Base-by-base conservation (phyloP, 2,797 vertebrate genomes). In the Tragopan temminckii region DNA sequence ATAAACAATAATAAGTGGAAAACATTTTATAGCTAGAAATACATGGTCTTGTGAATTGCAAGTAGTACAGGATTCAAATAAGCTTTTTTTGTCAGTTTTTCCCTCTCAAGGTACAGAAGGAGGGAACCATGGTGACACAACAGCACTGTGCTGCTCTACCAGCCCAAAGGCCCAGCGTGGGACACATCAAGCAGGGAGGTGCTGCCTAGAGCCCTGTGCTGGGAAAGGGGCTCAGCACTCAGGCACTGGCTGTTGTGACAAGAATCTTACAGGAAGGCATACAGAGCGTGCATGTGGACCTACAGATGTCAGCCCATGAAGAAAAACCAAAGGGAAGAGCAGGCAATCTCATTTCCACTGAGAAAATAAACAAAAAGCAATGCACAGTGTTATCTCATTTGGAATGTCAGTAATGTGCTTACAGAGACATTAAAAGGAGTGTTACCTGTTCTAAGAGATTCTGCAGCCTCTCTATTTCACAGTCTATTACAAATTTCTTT, bases 361-460 rank as follows among this genome's bases (percentile, higher is more conserved):
- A 74, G 36, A 86, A 93, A 76, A 89, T 8, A 87, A 87, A 85
- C 0, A 6, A 85, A 95, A 88, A 1, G 0, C 46, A 74, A 31
- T 14, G 61, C 42, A 82, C 33, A 85, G 62, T 3, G 20, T 33
- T 57, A 35, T 70, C 40, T 89, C 25, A 70, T 80, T 38, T 71
- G 45, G 35, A 71, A 67, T 87, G 72, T 66, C 48, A 57, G 46
- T 68, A 75, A 86, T 27, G 19, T 62, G 58, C 57, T 93, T 87
- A 79, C 17, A 76, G 38, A 59, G 67, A 92, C 19, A 83, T 93
- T 88, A 89, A 96, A 96, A 95, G 77, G 61, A 85, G 11, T 81
- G 89, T 98, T 98, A 99, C 99, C 99, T 99, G 99, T 96, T 99
- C 99, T 98, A 99, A 97, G 96, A 99, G 99, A 97, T 98, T 99